phyloP scores from a whole-genome alignment of 2,888 invertebrate species.

The Yponomeuta malinellus region DNA sequence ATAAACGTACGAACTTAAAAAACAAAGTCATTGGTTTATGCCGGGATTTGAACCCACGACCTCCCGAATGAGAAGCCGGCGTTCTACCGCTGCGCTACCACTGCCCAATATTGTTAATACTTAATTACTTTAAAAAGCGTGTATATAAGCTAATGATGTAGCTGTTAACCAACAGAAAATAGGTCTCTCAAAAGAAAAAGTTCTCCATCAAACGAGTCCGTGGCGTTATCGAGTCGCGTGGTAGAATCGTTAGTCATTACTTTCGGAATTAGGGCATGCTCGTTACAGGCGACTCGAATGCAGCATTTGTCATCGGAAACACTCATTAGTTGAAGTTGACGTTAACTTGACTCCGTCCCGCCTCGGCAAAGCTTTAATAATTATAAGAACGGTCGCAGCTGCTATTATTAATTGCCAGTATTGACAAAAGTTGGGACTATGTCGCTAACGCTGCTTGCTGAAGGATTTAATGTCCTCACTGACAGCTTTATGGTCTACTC shows the following conservation, averaged over 20 bases:
- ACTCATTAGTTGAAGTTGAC: constrained; percentile 69
- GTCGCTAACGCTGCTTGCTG: constrained; percentile 23
- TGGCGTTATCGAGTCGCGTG: constrained; percentile 27
- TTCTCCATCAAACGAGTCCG: background rate
- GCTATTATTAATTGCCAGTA: constrained; percentile 64
- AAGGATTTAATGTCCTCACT: constrained; percentile 6
- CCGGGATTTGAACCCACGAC: no score
- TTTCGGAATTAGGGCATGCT: constrained; percentile 36
- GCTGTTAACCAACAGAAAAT: background rate
- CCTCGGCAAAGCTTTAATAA: constrained; percentile 62
- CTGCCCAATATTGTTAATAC: no score
- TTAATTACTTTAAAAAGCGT: no score
- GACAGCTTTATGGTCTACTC: background rate
- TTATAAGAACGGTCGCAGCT: constrained; percentile 54
- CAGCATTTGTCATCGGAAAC: constrained; percentile 66
- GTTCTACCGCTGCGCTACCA: no score
- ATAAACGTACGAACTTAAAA: no score
- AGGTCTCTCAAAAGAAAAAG: background rate
- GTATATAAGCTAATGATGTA: background rate
- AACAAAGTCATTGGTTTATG: no score
- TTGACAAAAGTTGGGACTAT: constrained; percentile 52
- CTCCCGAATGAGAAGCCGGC: no score
- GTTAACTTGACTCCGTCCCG: constrained; percentile 65
- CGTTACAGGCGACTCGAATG: constrained; percentile 37
- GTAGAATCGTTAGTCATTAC: constrained; percentile 42